Evolutionary conservation across 2,888 invertebrate species (phyloP), one percentile per base, ranked within the genome.

Genomic region (Pristionchus japonicus): DNA sequence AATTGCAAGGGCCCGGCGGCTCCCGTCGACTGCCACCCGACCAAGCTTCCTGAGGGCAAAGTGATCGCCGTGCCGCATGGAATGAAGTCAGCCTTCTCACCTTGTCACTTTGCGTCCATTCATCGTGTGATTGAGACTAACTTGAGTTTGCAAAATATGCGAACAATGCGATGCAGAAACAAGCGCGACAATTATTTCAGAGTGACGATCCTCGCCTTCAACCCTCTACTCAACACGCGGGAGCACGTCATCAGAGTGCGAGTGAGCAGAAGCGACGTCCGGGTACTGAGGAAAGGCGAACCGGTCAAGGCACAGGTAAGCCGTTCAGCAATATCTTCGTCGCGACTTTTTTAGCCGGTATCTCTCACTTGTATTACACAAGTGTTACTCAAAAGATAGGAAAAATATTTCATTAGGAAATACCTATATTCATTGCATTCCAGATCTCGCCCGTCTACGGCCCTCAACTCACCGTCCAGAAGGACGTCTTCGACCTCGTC

Each of bases 151-250:
- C 47, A 47, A 47, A 47, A 11, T 47, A 47, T 47, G n/a, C 43
- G 43, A 43, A 43, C 7, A 43, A 43, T 11, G 43, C 11, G 64
- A 27, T 64, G 23, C 7, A 43, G 11, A 9, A 43, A 43, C 61
- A 20, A 17, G n/a, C n/a, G n/a, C n/a, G n/a, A n/a, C n/a, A n/a
- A n/a, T 0, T 0, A 7, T 47, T 86, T 70, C 86, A 86, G 86
- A n/a, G 70, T 86, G 20, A 86, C 86, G 20, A 70, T 86, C 20
- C 86, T 86, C 49, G 70, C 70, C 20, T 86, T 86, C 86, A 86
- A 86, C n/a, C 86, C 86, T 0, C 49, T 86, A 1, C 49, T 86
- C 20, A 70, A 70, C 70, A 40, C 40, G 1, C 34, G 37, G 6
- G 70, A 86, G 23, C 86, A 86, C 49, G 70, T 86, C 1, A 70